Percentiles rank a stretch among this genome's conserved stretches.
Evolutionary conservation across 1,140 invertebrate species (phyloP).

Genomic region (Steinernema khuongi): DNA sequence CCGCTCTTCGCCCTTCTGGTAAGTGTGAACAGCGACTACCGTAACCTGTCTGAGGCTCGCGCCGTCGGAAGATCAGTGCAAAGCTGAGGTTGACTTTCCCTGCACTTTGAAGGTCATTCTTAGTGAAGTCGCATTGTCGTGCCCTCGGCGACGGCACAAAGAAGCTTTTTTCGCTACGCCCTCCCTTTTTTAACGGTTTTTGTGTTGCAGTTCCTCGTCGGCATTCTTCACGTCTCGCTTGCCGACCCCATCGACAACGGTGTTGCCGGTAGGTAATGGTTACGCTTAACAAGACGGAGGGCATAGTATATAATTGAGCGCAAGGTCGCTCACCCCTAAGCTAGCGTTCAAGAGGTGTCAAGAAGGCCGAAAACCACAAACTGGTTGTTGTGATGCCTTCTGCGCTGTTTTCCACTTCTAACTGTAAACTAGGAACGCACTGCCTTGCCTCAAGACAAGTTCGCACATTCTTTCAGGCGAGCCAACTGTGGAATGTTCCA

Average conservation of each 20-base stretch:
- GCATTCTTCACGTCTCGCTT: background rate
- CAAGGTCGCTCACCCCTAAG: too few relatives aligned
- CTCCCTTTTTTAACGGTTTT: background rate
- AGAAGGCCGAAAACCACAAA: background rate
- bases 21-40: too few relatives aligned
- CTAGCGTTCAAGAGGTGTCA: too few relatives aligned
- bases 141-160: background rate
- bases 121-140: background rate
- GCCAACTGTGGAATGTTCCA: constrained; percentile 37
- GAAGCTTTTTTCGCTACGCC: too few relatives aligned
- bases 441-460: too few relatives aligned
- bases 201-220: background rate
- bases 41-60: too few relatives aligned
- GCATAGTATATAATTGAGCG: background rate
- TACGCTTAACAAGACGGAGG: background rate
- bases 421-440: background rate
- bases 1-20: background rate
- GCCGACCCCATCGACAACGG: constrained; percentile 38
- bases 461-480: constrained; percentile 40
- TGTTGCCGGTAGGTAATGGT: constrained; percentile 16
- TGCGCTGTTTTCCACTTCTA: background rate
- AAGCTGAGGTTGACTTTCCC: too few relatives aligned
- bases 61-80: too few relatives aligned
- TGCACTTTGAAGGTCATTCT: constrained; percentile 3
- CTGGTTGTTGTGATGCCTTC: constrained; percentile 8